Conservation (phyloP, 2,888 invertebrate species). For the Pantelozetes paolii region DNA sequence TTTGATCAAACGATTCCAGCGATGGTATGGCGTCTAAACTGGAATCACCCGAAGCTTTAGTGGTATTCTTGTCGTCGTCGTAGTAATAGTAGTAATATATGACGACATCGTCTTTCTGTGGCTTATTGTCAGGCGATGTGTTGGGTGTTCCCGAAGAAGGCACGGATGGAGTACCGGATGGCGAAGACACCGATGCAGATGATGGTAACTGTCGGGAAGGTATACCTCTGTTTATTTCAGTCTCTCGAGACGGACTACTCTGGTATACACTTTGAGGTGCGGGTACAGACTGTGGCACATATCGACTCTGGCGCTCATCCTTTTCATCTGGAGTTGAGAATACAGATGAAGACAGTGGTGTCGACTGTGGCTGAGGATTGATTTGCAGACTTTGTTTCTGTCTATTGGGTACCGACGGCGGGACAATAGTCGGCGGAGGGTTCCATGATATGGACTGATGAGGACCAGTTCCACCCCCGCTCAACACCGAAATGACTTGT, state of each 20-base stretch:
- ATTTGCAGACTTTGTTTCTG: conserved; percentile 2
- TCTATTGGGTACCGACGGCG: conserved; percentile 9
- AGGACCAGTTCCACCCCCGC: conserved; percentile 32
- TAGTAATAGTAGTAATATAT: conserved; percentile 45
- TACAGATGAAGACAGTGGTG: neutral
- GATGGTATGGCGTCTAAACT: conserved; percentile 42
- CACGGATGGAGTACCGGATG: neutral
- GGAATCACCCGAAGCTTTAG: conserved; percentile 15
- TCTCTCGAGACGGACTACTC: neutral
- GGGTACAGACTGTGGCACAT: conserved; percentile 4
- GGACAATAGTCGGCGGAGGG: conserved; percentile 43
- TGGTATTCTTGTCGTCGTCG: conserved; percentile 44
- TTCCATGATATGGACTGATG: conserved; percentile 43
- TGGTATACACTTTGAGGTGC: neutral
- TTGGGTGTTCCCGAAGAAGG: neutral
- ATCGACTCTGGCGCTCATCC: neutral
- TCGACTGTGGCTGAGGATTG: conserved; percentile 27
- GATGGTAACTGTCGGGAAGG: neutral
- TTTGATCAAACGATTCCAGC: conserved; percentile 37
- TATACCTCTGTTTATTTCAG: neutral
- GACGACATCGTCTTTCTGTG: conserved; percentile 44
- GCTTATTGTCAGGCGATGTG: conserved; percentile 5
- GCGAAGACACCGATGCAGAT: neutral
- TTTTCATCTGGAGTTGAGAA: neutral
- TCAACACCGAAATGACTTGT: conserved; percentile 42